Evolutionary conservation across 2,888 invertebrate genomes (phyloP).

Genomic region (Amphiduros pacificus): DNA sequence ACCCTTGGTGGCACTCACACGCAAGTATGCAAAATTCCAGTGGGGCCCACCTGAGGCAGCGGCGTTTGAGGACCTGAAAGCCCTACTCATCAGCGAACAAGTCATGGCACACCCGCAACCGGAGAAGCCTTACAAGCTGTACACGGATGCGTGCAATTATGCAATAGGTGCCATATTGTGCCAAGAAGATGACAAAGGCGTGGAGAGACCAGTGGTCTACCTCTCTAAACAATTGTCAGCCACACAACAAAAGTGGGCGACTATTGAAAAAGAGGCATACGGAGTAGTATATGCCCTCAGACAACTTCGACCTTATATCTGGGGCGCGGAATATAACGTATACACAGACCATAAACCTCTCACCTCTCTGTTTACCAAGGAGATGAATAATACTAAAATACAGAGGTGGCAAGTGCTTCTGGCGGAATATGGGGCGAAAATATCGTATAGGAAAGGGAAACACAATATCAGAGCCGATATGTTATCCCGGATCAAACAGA

Average conservation of each 20-base stretch:
- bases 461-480: conserved; percentile 9
- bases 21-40: background rate
- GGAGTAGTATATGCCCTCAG: background rate
- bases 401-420: conserved; percentile 13
- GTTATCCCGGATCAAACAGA: background rate
- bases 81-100: background rate
- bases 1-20: conserved; percentile 15
- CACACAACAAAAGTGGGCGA: background rate
- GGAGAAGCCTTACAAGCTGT: conserved; percentile 6
- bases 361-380: conserved; percentile 1
- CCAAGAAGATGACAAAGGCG: background rate
- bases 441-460: background rate
- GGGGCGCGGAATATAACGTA: background rate
- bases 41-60: background rate
- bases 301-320: conserved; percentile 14
- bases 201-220: background rate
- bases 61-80: background rate
- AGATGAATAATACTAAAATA: conserved; percentile 10
- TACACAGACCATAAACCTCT: conserved; percentile 18
- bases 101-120: conserved; percentile 6
- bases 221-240: background rate
- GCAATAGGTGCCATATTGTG: conserved; percentile 1
- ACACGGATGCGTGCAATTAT: background rate
- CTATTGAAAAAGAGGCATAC: conserved; percentile 13
- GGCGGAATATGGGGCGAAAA: conserved; percentile 12